Base-by-base conservation (phyloP, 2,888 invertebrate species). In the Pyrgus malvae region DNA sequence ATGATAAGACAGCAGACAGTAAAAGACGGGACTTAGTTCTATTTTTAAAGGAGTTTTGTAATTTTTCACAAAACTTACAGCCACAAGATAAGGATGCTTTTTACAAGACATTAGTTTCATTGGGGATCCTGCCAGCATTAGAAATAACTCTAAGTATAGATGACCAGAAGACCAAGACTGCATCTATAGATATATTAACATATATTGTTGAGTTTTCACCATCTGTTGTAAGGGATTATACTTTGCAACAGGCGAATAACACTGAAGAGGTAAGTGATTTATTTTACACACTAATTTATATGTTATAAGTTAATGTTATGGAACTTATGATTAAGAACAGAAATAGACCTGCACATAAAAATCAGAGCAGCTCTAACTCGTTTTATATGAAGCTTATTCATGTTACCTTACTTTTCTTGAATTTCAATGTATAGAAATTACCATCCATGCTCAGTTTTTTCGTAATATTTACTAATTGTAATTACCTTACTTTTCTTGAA, bases 201-300 rank as follows among this genome's bases (percentile, higher is more conserved):
- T 98, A 98, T 75, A 97, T 99, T 79, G 98, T 99, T 61, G 99
- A 99, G 86, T 99, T 97, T 91, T 99, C 98, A 72, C 98, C 99
- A 61, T 97, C 98, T 68, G 96, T 98, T 77, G 97, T 99, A 49
- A 93, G 99, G 69, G 99, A 99, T 78, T 99, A 98, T 81, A 97
- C 99, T 60, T 89, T 99, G 65, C 97, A 97, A 76, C 99, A 99
- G 83, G 95, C 96, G 61, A 94, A 93, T 77, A 96, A 94, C 73
- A 95, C 94, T 54, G 97, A 98, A 86, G 97, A 97, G 92, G 97
- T 96, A 90, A 41, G 51, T 45, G n/a, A 12, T 40, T n/a, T n/a
- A 23, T 23, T 23, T 23, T 23, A 23, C n/a, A n/a, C n/a, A n/a
- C n/a, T n/a, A n/a, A n/a, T n/a, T n/a, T n/a, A n/a, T n/a, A n/a